Evolutionary conservation across 2,888 invertebrate species (phyloP), one percentile per base, ranked within the genome.

Genomic region (Dryobotodes eremita): DNA sequence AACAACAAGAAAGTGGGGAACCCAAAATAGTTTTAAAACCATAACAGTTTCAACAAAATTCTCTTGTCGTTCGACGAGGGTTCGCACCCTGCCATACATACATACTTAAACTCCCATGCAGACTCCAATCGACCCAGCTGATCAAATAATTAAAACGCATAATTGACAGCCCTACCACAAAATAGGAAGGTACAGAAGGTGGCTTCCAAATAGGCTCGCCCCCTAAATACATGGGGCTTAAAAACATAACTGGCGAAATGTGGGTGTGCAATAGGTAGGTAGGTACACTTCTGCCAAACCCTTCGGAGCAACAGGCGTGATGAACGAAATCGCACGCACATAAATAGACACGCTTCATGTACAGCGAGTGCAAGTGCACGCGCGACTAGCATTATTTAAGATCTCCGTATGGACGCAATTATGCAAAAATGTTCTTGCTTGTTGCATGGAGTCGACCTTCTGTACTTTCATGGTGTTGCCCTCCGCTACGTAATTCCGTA

Each of bases 141-240:
- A 69, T 75, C 69, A 82, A 79, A 86, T 80, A 87, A 86, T 87
- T 72, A 82, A 88, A 88, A 81, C 83, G 80, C 75, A 75, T 87
- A 88, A 88, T 85, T 82, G 84, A 84, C 83, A 88, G 73, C 85
- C 87, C 86, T 79, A 76, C 70, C 62, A 70, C 36, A 11, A n/a
- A 36, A 36, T 62, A 70, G 17, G 7, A 7, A 62, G 11, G 2
- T 20, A 4, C 64, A 70, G 62, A 70, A 70, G 36, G 15, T 6
- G 0, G 1, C 7, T 6, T 70, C n/a, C n/a, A 36, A 62, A 62
- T 23, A 23, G 11, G 20, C 11, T 11, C 20, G 10, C 61, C n/a
- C n/a, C n/a, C 13, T 36, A 36, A 57, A 57, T 57, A n/a, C 3
- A 17, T 36, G 31, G 31, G 31, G 3, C 31, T 36, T 36, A 36